Evolutionary conservation across 2,797 vertebrate species (phyloP).

Genomic region (Tokudaia tokunoshimensis): DNA sequence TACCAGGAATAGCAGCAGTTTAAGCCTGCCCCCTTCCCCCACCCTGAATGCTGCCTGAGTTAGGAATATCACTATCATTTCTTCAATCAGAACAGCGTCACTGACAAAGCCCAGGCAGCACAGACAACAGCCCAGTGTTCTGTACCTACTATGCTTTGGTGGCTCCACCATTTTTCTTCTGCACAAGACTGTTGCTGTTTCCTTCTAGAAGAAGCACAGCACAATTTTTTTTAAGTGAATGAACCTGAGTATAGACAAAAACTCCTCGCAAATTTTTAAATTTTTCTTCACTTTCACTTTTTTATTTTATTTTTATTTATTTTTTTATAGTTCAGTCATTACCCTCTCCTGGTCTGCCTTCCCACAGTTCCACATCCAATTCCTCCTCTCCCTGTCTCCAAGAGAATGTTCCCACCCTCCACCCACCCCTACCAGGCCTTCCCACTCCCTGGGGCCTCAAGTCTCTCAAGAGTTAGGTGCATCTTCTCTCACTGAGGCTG

Average conservation of each 20-base stretch:
- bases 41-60: not conserved
- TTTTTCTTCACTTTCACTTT: no score
- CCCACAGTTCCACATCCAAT: no score
- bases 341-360: no score
- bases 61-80: not conserved
- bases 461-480: no score
- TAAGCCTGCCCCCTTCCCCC: not conserved
- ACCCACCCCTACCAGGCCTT: no score
- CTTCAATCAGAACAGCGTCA: not conserved
- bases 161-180: not conserved
- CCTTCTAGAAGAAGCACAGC: not conserved
- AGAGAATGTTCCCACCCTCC: no score
- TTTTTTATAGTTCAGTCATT: no score
- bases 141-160: not conserved
- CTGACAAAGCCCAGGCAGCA: not conserved
- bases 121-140: not conserved
- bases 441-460: no score
- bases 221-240: not conserved
- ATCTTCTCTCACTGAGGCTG: no score
- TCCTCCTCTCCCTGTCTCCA: no score
- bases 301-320: no score
- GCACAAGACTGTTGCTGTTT: not conserved
- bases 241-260: not conserved
- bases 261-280: not conserved
- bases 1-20: not conserved